Evolutionary conservation across 2,888 invertebrate genomes (phyloP).

Genomic region (Megastigmus dorsalis): DNA sequence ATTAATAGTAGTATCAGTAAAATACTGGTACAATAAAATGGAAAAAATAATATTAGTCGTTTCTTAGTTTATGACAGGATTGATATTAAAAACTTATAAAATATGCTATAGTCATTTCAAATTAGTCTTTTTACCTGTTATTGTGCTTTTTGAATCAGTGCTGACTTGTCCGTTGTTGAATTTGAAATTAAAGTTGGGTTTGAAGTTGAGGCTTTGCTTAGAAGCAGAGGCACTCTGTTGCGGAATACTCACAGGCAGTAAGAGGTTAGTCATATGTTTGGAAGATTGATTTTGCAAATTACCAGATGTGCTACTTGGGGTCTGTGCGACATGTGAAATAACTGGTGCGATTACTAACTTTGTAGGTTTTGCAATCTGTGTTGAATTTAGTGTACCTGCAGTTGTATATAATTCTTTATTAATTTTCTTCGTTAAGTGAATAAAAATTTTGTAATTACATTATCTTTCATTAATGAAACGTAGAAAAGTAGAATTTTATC

Average conservation of each 20-base stretch:
- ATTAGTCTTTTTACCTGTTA: slow-evolving; percentile 78
- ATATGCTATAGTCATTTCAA: too few species aligned
- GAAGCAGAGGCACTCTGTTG: slow-evolving; percentile 71
- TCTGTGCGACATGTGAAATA: slow-evolving; percentile 67
- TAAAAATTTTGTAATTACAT: background rate
- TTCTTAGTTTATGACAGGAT: too few species aligned
- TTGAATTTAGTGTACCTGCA: slow-evolving; percentile 63
- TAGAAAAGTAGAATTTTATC: background rate
- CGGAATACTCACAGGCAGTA: slow-evolving; percentile 70
- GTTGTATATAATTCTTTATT: slow-evolving; percentile 1
- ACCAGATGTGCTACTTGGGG: slow-evolving; percentile 62
- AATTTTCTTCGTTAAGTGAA: too few species aligned
- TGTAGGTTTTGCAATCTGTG: slow-evolving; percentile 66
- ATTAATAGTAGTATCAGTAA: too few species aligned
- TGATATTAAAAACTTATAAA: too few species aligned
- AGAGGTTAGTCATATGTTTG: slow-evolving; percentile 71
- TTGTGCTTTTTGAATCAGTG: slow-evolving; percentile 78
- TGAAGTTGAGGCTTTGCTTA: slow-evolving; percentile 80
- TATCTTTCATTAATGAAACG: slow-evolving; percentile 19
- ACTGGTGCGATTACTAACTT: slow-evolving; percentile 71
- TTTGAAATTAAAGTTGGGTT: slow-evolving; percentile 69
- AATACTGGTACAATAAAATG: too few species aligned
- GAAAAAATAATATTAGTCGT: too few species aligned
- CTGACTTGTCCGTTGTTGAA: slow-evolving; percentile 80
- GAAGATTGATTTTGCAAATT: slow-evolving; percentile 63